Evolutionary conservation across 2,888 invertebrate species (phyloP), one percentile per base, ranked within the genome.

Genomic region (Trichopria drosophilae): DNA sequence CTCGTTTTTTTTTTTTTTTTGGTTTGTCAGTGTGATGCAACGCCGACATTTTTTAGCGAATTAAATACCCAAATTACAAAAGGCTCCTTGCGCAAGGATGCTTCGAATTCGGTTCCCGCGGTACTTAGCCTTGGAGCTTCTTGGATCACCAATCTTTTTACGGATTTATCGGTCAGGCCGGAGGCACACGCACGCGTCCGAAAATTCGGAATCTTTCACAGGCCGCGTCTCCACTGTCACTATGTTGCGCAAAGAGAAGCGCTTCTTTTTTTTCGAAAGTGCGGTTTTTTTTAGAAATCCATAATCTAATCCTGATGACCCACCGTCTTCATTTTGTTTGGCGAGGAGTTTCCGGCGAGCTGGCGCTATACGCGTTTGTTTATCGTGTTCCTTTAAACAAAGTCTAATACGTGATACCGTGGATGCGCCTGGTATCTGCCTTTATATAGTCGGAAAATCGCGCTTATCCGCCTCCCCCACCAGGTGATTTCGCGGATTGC

Each of bases 391-490:
- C 59, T 61, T 63, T 65, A 58, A 63, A 64, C 62, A 56, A 61
- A 60, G 59, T 58, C 58, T 61, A 61, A 64, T 68, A 65, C 63
- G 65, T 63, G 65, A 67, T 68, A 72, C 67, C 67, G 61, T 59
- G 60, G 67, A 68, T 71, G 60, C 59, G 49, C 65, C 52, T 56
- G 55, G 65, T 63, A 65, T 65, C 64, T 60, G 69, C 63, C 72
- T 73, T 74, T 74, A 72, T 73, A 74, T 74, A 73, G 65, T 59
- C 62, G 68, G 68, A 67, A 68, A 70, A 71, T 72, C 64, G 61
- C 58, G 57, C 29, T 29, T 15, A 4, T 3, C 3, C 29, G 3
- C 29, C 29, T 29, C 7, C n/a, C 6, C 12, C 6, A 15, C 7
- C 29, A 15, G 4, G 4, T n/a, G 28, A 28, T 4, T n/a, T 13